Evolutionary conservation across 2,888 invertebrate genomes (phyloP).

Genomic region (Drosophila formosana): DNA sequence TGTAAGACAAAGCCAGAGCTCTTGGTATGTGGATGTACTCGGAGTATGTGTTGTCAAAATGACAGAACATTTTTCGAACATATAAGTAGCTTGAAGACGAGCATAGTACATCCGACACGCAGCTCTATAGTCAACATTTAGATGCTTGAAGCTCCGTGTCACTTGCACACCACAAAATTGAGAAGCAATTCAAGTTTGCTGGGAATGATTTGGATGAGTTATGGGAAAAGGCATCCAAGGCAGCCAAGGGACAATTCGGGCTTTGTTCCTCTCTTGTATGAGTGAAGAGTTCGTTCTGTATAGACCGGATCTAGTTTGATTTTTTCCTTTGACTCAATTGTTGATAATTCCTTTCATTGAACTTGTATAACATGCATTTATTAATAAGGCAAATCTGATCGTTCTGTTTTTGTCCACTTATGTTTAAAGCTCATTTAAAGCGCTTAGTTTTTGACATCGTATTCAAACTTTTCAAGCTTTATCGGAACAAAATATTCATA

Average conservation of each 20-base stretch:
- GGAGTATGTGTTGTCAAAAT: slow-evolving; percentile 62
- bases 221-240: slow-evolving; percentile 1
- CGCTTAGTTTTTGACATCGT: not conserved
- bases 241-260: slow-evolving; percentile 4
- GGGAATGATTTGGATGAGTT: slow-evolving; percentile 28
- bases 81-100: slow-evolving; percentile 65
- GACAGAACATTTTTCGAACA: slow-evolving; percentile 72
- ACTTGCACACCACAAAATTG: slow-evolving; percentile 55
- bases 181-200: slow-evolving; percentile 27
- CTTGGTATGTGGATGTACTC: slow-evolving; percentile 33
- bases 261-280: slow-evolving; percentile 11
- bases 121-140: slow-evolving; percentile 8
- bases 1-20: slow-evolving; percentile 55
- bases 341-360: not conserved
- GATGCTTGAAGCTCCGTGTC: slow-evolving; percentile 67
- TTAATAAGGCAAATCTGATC: not conserved
- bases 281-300: slow-evolving; percentile 1
- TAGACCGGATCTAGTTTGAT: not conserved
- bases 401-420: not conserved
- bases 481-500: not conserved
- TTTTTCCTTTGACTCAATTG: not conserved
- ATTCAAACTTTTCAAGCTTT: not conserved
- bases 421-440: not conserved
- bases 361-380: no score
- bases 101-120: slow-evolving; percentile 13